Evolutionary conservation across 2,888 invertebrate genomes (phyloP).

Genomic region (Drosophila histrio): DNA sequence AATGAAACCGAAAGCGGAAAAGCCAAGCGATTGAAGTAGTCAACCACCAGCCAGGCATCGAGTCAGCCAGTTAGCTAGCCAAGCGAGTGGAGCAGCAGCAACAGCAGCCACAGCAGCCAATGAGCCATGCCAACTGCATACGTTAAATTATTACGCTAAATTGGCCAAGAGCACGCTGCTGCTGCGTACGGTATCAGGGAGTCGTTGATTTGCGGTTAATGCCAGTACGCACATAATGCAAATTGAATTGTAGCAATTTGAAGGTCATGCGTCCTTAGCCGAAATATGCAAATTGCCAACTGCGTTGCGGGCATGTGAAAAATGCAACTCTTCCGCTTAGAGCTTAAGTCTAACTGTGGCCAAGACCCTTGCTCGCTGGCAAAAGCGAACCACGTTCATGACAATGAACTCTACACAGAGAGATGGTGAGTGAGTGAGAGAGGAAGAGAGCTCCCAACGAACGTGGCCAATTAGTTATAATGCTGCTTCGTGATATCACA

Average conservation of each 20-base stretch:
- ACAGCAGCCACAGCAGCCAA: slow-evolving; percentile 36
- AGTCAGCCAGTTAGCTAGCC: slow-evolving; percentile 35
- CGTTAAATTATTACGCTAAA: slow-evolving; percentile 74
- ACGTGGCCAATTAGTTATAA: slow-evolving; percentile 82
- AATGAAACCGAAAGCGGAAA: slow-evolving; percentile 81
- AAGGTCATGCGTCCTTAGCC: slow-evolving; percentile 71
- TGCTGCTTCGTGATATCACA: slow-evolving; percentile 79
- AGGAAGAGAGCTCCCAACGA: slow-evolving; percentile 60
- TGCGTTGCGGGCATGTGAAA: slow-evolving; percentile 55
- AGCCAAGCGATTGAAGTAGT: slow-evolving; percentile 62
- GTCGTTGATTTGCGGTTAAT: slow-evolving; percentile 23
- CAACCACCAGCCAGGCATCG: slow-evolving; percentile 36
- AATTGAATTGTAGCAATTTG: slow-evolving; percentile 74
- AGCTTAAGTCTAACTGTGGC: slow-evolving; percentile 7
- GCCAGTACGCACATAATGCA: slow-evolving; percentile 32
- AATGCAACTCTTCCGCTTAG: slow-evolving; percentile 65
- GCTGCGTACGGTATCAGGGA: slow-evolving; percentile 37
- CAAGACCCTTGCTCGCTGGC: slow-evolving; percentile 11
- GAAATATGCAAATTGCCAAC: slow-evolving; percentile 67
- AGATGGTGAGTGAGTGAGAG: neutral
- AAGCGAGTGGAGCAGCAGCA: slow-evolving; percentile 44
- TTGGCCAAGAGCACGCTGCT: slow-evolving; percentile 57
- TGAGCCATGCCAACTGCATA: slow-evolving; percentile 72
- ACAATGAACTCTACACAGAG: slow-evolving; percentile 75
- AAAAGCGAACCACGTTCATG: slow-evolving; percentile 58